Conservation (phyloP, 2,113 vertebrate genomes). For the Eubucco bourcierii region DNA sequence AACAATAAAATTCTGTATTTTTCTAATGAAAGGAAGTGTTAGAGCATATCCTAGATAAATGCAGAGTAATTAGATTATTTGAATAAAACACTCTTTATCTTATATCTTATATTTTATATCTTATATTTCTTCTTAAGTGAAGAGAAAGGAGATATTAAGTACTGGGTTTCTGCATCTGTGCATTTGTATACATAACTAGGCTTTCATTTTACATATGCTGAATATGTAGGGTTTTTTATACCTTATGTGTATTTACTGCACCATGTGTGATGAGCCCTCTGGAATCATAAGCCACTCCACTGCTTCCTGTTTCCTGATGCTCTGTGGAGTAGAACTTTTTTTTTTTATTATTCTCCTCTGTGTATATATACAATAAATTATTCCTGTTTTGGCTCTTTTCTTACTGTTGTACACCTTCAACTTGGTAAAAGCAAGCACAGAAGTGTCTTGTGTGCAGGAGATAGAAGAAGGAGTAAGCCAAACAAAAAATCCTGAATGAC, state of each 20-base stretch:
- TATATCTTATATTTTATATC: neutral
- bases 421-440: neutral
- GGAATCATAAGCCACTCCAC: neutral
- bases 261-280: neutral
- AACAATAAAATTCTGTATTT: neutral
- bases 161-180: neutral
- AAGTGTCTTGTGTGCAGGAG: neutral
- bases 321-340: neutral
- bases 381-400: neutral
- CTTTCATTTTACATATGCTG: neutral
- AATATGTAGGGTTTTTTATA: neutral
- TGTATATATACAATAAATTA: neutral
- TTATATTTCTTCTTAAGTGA: neutral
- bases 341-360: neutral
- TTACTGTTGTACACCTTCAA: neutral
- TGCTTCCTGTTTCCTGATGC: neutral
- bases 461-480: neutral
- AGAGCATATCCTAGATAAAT: neutral
- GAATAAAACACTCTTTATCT: neutral
- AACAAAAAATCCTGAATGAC: conserved; percentile 15
- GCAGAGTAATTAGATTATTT: neutral
- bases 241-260: neutral
- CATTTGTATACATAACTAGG: neutral
- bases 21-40: neutral
- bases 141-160: neutral